These are phyloP conservation scores for Pseudomyrmex cubaensis DNA, from an alignment of 1,140 invertebrate genomes.

Conservation along the genomic window DNA sequence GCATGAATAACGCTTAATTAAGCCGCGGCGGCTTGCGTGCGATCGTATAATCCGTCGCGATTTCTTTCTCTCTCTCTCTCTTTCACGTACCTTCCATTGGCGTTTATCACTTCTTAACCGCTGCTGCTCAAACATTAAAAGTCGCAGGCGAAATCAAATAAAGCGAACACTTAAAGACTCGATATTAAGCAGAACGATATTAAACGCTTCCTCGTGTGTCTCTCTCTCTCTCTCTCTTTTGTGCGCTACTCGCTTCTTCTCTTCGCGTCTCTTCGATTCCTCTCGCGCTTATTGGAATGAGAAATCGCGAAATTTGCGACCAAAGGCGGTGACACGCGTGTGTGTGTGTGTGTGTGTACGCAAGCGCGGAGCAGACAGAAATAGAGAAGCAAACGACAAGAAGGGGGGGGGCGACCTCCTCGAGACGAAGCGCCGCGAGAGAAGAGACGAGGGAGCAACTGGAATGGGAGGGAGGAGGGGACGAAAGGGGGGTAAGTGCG, in stretches of 20 bases:
- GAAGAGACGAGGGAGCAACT: background rate
- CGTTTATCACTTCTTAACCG: background rate
- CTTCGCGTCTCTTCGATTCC: background rate
- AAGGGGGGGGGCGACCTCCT: no score
- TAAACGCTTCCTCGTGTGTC: background rate
- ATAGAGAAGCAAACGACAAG: conserved; percentile 24
- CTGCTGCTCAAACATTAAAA: background rate
- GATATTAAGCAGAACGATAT: conserved; percentile 8
- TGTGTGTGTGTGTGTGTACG: no score
- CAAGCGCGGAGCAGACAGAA: background rate
- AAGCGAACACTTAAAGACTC: background rate
- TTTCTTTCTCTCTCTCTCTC: conserved; percentile 2
- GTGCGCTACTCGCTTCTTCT: no score
- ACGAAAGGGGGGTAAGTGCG: conserved; percentile 9
- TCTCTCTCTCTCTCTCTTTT: background rate
- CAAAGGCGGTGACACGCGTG: conserved; percentile 15
- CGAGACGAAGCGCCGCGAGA: no score
- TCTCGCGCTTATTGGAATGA: conserved; percentile 3
- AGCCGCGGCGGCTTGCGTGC: background rate
- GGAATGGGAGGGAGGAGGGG: conserved; percentile 1
- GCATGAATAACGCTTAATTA: conserved; percentile 34
- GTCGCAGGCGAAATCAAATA: background rate
- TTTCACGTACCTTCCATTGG: background rate
- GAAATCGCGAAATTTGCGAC: background rate
- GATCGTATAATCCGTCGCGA: background rate